These are phyloP conservation scores for Lepilemur ruficaudatus DNA, from an alignment of 2,797 vertebrate species.

Conservation along the genomic window DNA sequence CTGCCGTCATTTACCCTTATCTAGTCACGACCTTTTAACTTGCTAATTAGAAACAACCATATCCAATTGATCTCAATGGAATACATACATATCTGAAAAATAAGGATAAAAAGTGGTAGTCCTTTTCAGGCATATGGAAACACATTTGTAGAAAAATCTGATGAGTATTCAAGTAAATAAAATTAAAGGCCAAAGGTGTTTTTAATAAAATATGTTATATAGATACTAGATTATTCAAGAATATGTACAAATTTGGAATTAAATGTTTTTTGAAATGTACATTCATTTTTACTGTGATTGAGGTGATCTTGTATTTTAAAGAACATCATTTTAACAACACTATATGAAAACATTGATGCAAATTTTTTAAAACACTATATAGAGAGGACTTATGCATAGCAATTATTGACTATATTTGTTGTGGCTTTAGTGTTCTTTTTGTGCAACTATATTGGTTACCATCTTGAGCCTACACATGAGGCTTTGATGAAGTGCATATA, in stretches of 20 bases:
- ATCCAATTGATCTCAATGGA: neutral
- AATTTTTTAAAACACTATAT: neutral
- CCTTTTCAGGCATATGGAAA: neutral
- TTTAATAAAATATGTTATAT: neutral
- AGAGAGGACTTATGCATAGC: neutral
- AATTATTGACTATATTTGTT: neutral
- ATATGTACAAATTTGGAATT: neutral
- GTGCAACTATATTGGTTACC: neutral
- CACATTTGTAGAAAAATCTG: neutral
- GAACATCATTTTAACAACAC: neutral
- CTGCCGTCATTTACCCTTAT: neutral
- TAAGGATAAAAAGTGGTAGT: neutral
- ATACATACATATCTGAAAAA: neutral
- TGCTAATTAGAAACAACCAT: neutral
- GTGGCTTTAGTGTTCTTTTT: neutral
- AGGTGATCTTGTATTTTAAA: conserved; percentile 3
- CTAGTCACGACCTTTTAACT: neutral
- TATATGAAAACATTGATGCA: neutral
- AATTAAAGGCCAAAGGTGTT: neutral
- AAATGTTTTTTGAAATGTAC: neutral
- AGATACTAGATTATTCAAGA: neutral
- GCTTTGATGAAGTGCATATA: conserved; percentile 39
- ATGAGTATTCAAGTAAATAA: neutral
- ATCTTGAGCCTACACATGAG: neutral
- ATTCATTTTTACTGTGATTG: neutral